Conservation (phyloP, 2,888 invertebrate genomes). For the Pyrrhia umbra region DNA sequence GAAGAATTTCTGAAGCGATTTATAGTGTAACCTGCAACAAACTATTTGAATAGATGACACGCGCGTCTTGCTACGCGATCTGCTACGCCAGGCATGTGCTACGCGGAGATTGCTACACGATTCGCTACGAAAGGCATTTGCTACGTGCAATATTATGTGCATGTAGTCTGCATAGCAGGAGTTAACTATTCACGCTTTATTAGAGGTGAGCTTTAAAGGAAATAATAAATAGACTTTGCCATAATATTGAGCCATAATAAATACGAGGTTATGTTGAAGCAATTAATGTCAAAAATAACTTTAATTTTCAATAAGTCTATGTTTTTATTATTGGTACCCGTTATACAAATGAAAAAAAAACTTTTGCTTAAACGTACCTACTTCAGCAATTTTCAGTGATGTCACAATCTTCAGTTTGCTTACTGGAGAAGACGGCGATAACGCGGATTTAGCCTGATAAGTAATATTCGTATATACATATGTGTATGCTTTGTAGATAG, state of each 20-base stretch:
- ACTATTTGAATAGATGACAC: neutral
- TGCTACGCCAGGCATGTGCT: constrained; percentile 43
- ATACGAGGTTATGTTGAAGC: no score
- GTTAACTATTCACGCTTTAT: constrained; percentile 23
- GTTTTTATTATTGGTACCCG: no score
- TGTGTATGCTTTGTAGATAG: neutral
- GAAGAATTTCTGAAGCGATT: neutral
- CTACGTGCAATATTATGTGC: constrained; percentile 24
- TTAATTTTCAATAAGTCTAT: no score
- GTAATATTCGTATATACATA: no score
- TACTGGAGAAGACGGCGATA: no score
- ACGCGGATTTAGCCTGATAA: no score
- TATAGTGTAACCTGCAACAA: neutral
- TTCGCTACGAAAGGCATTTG: constrained; percentile 36
- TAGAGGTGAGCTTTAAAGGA: neutral
- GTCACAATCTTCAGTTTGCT: no score
- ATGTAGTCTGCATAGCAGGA: constrained; percentile 2
- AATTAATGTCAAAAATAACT: no score
- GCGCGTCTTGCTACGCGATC: constrained; percentile 15
- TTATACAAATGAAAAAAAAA: no score
- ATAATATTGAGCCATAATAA: neutral
- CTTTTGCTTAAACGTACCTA: no score
- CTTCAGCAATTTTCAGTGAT: no score
- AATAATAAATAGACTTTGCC: neutral
- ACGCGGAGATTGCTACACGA: constrained; percentile 35